Percentiles rank a stretch among this genome's conserved stretches.
Evolutionary conservation across 2,113 vertebrate genomes (phyloP).

Genomic region (Tympanuchus pallidicinctus): DNA sequence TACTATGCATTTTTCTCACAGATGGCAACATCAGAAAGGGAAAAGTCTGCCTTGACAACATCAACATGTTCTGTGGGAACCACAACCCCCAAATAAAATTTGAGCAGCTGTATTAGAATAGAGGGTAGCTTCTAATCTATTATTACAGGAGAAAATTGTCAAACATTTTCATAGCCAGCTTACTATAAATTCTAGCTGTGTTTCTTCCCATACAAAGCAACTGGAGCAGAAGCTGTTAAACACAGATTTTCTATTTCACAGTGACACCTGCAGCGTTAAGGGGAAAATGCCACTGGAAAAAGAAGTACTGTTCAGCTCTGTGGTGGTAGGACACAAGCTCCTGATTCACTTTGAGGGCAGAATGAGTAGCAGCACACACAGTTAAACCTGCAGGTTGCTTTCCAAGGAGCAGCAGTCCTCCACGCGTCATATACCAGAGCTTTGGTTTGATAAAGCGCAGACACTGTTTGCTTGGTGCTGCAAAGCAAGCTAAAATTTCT

Average conservation of each 20-base stretch:
- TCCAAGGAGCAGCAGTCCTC: background rate
- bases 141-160: background rate
- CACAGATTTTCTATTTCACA: constrained; percentile 60
- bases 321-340: fast-evolving
- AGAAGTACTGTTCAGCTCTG: background rate
- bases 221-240: background rate
- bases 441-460: background rate
- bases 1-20: background rate
- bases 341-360: background rate
- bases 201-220: background rate
- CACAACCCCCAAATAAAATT: fast-evolving
- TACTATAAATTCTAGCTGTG: background rate
- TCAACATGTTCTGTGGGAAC: background rate
- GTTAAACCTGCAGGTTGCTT: background rate
- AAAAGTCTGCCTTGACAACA: background rate
- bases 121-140: background rate
- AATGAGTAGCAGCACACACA: fast-evolving
- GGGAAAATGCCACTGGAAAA: background rate
- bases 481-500: background rate
- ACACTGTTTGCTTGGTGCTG: background rate
- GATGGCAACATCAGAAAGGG: background rate
- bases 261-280: constrained; percentile 59
- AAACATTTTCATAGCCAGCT: background rate
- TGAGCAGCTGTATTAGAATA: background rate
- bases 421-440: background rate